A percentile compares a stretch with the other conserved stretches of the same genome.
Evolutionary conservation across 1,140 invertebrate species (phyloP).

Genomic region (Heliconius hermathena): DNA sequence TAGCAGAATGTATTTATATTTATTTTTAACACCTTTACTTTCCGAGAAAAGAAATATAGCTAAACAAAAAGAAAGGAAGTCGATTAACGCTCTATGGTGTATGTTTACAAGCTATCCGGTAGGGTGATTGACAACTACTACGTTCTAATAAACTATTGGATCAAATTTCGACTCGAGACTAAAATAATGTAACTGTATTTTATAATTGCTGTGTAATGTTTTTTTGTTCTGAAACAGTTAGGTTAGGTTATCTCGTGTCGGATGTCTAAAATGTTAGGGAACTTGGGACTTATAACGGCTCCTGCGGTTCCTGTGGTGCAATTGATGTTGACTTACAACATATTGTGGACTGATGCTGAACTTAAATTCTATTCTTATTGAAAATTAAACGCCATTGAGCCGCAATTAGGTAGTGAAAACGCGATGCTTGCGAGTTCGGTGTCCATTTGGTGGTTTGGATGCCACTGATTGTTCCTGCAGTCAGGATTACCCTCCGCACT

Average conservation of each 20-base stretch:
- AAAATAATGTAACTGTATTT: conserved; percentile 11
- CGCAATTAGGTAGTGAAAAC: not conserved
- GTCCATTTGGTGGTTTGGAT: not conserved
- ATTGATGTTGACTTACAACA: conserved; percentile 3
- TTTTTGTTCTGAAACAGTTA: conserved; percentile 18
- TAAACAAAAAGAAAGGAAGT: conserved; percentile 64
- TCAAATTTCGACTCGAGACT: conserved; percentile 9
- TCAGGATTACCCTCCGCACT: too few species aligned
- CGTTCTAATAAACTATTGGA: conserved; percentile 10
- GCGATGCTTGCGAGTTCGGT: not conserved
- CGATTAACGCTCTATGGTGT: conserved; percentile 50
- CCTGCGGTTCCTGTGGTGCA: conserved; percentile 3
- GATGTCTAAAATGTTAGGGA: conserved; percentile 16
- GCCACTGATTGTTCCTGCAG: too few species aligned
- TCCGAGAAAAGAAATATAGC: conserved; percentile 54
- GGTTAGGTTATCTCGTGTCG: not conserved
- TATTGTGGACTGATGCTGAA: not conserved
- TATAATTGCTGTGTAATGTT: conserved; percentile 5
- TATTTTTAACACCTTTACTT: conserved; percentile 45
- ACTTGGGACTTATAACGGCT: conserved; percentile 22
- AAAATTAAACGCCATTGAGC: not conserved
- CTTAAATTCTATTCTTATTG: not conserved
- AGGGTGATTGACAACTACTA: conserved; percentile 36
- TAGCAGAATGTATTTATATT: not conserved
- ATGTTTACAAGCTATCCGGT: conserved; percentile 54